Percentiles rank a stretch among this genome's conserved stretches.
Evolutionary conservation across 2,888 invertebrate genomes (phyloP).

Genomic region (Brachynemurus nebulosus): DNA sequence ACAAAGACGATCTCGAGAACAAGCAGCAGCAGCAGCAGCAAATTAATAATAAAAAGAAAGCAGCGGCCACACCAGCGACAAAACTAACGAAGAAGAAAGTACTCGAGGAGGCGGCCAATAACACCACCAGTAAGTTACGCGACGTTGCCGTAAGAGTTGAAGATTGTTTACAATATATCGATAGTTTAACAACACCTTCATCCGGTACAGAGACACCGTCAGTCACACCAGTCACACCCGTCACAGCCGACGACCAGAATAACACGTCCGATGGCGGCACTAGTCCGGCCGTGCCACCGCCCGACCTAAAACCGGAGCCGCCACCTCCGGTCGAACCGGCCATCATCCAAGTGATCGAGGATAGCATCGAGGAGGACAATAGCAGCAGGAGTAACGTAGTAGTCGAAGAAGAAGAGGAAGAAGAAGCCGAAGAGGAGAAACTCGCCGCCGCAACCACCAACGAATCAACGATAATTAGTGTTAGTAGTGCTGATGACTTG

Average conservation of each 20-base stretch:
- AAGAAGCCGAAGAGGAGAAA: constrained; percentile 10
- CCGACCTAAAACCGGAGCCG: constrained; percentile 19
- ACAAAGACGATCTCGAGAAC: constrained; percentile 31
- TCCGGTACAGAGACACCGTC: background rate
- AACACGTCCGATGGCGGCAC: no score
- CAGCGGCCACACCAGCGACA: constrained; percentile 24
- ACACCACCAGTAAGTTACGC: constrained; percentile 31
- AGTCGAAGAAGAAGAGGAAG: constrained; percentile 6
- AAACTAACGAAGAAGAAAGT: constrained; percentile 29
- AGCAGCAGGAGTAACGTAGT: constrained; percentile 6
- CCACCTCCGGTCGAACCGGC: constrained; percentile 9
- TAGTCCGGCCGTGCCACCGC: constrained; percentile 5
- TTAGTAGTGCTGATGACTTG: constrained; percentile 1
- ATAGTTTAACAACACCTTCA: constrained; percentile 6
- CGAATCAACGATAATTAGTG: background rate
- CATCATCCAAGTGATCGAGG: no score
- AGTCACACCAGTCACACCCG: background rate
- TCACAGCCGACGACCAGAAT: background rate
- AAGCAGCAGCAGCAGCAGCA: constrained; percentile 21
- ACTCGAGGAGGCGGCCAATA: constrained; percentile 26
- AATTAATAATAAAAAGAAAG: constrained; percentile 22
- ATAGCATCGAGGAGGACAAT: constrained; percentile 5
- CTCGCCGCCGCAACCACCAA: constrained; percentile 1
- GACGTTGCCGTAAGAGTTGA: constrained; percentile 30
- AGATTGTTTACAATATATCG: constrained; percentile 28